Conservation (phyloP, 2,888 invertebrate genomes). For the Suillia variegata region DNA sequence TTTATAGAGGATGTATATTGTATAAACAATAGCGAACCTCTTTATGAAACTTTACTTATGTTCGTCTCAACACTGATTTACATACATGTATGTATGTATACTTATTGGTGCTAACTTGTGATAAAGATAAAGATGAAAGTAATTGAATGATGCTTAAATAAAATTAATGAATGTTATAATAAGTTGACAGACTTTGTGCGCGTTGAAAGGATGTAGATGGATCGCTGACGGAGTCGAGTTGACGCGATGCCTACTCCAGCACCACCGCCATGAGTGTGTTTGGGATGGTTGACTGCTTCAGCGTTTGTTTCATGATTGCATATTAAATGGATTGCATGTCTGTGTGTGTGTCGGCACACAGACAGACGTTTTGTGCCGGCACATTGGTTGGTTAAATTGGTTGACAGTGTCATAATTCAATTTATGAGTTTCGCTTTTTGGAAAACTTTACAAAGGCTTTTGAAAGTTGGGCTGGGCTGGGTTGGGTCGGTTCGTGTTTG, state of each 20-base stretch:
- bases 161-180: slow-evolving; percentile 55
- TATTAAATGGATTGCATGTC: not conserved
- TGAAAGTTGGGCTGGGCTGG: not conserved
- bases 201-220: not conserved
- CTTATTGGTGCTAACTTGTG: slow-evolving; percentile 36
- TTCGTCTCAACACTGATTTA: too few relatives aligned
- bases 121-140: slow-evolving; percentile 49
- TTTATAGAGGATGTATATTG: too few relatives aligned
- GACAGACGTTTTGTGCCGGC: not conserved
- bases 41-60: too few relatives aligned
- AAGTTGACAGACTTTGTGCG: slow-evolving; percentile 45
- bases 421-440: slow-evolving; percentile 41
- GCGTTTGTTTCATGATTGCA: not conserved
- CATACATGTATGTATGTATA: not conserved
- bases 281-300: not conserved
- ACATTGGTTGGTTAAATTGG: slow-evolving; percentile 15
- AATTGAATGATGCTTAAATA: slow-evolving; percentile 54
- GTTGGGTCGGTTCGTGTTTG: too few relatives aligned
- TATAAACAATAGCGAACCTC: too few relatives aligned
- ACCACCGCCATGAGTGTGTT: too few relatives aligned
- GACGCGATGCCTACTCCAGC: too few relatives aligned
- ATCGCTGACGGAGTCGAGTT: not conserved
- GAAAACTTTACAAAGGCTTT: not conserved
- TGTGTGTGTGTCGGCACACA: not conserved
- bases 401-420: slow-evolving; percentile 47